Evolutionary conservation across 92 coral and sea anemone species (phyloP), one percentile per base, ranked within the genome.

Genomic region (Heteractis magnifica): DNA sequence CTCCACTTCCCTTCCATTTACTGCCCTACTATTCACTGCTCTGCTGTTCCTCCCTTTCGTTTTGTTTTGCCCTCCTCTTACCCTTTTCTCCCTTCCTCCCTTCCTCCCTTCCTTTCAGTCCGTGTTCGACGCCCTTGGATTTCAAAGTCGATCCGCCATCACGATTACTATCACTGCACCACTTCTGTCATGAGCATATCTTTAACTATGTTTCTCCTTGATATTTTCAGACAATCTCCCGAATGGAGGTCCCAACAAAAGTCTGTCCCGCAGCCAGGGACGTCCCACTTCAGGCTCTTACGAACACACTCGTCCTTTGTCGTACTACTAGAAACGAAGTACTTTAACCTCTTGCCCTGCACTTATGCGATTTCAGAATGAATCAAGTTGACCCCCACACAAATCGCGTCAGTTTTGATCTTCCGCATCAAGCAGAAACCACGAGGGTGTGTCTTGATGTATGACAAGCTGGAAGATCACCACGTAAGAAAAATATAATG

Each of bases 231-330:
- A 74, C 51, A 49, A 68, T 75, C 79, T 82, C 53, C 86, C 86
- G 4, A 82, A 82, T 60, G 86, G 86, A 10, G 86, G 79, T 49
- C 86, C 86, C 16, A 50, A 75, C 65, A 72, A 73, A 82, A 70
- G 55, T 10, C 44, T 19, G 4, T 48, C 80, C 15, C 79, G 86
- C 59, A n/a, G 26, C 49, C 71, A 73, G 10, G 72, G 85, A 26
- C 79, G 86, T 18, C 50, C 79, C 51, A 55, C 68, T 48, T 34
- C 68, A 1, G 56, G 72, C 8, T 55, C 86, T 9, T 82, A 75
- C 10, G 53, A 74, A 48, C 56, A 19, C 50, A 77, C 48, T n/a
- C 86, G 86, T 14, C 86, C 86, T 14, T 4, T 82, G 34, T 82
- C 86, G 16, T 71, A 18, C n/a, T 82, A 82, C 79, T 82, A 82